phyloP scores from a whole-genome alignment of 2,888 invertebrate genomes.

The Troides helena region DNA sequence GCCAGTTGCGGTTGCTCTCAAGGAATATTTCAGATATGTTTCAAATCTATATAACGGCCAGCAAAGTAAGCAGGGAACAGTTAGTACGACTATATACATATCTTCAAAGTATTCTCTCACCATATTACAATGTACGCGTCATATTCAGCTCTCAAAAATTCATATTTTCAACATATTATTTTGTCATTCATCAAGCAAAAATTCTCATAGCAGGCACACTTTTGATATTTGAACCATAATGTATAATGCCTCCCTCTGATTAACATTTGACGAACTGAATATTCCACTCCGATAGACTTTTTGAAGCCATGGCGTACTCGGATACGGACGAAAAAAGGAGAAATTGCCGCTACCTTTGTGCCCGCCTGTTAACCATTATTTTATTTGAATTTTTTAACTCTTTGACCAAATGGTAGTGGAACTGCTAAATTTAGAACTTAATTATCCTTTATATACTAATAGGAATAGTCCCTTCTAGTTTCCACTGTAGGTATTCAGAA shows the following conservation, averaged over 20 bases:
- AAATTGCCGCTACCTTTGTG: conserved; percentile 56
- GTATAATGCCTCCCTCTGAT: conserved; percentile 73
- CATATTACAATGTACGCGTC: background rate
- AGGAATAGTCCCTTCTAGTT: too few relatives aligned
- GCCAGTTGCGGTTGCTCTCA: too few relatives aligned
- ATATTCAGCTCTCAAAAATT: conserved; percentile 36
- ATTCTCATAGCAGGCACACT: conserved; percentile 53
- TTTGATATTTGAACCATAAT: conserved; percentile 77
- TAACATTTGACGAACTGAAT: conserved; percentile 76
- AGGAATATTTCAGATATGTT: too few relatives aligned
- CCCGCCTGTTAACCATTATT: conserved; percentile 34
- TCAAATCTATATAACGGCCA: too few relatives aligned
- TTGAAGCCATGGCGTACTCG: conserved; percentile 60
- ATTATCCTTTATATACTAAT: too few relatives aligned
- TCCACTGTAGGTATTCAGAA: too few relatives aligned
- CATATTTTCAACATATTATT: conserved; percentile 38
- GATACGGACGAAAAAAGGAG: conserved; percentile 50
- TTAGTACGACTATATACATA: too few relatives aligned
- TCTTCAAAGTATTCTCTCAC: background rate
- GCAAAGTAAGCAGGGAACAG: too few relatives aligned
- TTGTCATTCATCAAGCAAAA: conserved; percentile 63
- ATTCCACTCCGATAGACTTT: conserved; percentile 72
- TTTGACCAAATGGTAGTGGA: conserved; percentile 13
- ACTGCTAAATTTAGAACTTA: too few relatives aligned
- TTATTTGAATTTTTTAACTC: conserved; percentile 40